Conservation (phyloP, 2,113 vertebrate species). For the Sus scrofa region DNA sequence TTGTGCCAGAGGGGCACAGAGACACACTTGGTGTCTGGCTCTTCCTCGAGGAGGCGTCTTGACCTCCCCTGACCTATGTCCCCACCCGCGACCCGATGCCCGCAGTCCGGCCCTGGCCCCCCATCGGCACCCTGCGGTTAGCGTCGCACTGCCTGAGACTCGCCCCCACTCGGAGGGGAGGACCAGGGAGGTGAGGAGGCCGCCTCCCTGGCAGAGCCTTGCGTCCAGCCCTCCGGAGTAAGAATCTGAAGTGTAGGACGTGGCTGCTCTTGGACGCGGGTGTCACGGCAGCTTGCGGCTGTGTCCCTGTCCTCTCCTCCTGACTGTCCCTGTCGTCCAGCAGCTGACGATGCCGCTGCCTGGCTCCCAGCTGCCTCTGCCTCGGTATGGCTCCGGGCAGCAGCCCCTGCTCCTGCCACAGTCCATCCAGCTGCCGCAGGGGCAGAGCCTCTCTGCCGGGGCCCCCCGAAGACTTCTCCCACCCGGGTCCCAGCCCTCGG, state of each 20-base stretch:
- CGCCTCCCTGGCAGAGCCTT: not conserved
- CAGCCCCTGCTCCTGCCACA: slow-evolving; percentile 97
- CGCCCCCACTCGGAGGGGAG: too few species aligned
- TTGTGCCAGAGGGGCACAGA: fast-evolving
- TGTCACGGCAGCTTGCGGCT: not conserved
- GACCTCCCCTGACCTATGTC: too few species aligned
- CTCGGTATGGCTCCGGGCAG: slow-evolving; percentile 97
- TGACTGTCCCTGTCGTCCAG: slow-evolving; percentile 74
- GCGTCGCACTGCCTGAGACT: too few species aligned
- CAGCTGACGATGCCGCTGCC: slow-evolving; percentile 98
- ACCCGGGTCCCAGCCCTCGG: slow-evolving; percentile 93
- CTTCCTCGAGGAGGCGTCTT: not conserved
- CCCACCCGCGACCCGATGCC: too few species aligned
- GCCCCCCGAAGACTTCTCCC: slow-evolving; percentile 95
- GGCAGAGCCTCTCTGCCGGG: slow-evolving; percentile 96
- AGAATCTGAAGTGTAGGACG: fast-evolving
- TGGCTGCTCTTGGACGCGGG: fast-evolving
- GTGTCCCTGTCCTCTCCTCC: not conserved
- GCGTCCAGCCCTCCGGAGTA: not conserved
- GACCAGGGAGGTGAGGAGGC: too few species aligned
- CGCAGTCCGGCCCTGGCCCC: too few species aligned
- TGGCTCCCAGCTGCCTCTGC: slow-evolving; percentile 94
- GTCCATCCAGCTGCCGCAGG: slow-evolving; percentile 98
- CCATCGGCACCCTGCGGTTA: too few species aligned
- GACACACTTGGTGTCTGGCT: not conserved